A percentile compares a stretch with the other conserved stretches of the same genome.
These are phyloP conservation scores for Ivindomyrus marchei DNA, from an alignment of 2,113 vertebrate genomes.

Conservation along the genomic window DNA sequence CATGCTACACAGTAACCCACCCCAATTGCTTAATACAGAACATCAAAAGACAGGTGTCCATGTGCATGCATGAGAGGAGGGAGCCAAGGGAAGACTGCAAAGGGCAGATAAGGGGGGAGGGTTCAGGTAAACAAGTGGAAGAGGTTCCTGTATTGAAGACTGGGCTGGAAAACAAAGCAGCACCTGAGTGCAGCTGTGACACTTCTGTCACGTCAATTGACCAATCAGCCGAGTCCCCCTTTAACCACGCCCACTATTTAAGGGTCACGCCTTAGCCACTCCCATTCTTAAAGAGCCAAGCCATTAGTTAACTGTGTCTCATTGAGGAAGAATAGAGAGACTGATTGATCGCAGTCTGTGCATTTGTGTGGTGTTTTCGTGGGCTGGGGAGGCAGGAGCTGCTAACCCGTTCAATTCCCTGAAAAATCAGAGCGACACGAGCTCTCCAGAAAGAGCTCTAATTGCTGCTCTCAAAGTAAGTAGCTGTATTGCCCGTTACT, in stretches of 20 bases:
- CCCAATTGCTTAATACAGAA: background rate
- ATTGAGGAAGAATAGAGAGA: slow-evolving; percentile 37
- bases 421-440: slow-evolving; percentile 27
- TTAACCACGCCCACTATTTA: slow-evolving; percentile 10
- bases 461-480: slow-evolving; percentile 37
- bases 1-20: background rate
- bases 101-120: background rate
- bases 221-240: slow-evolving; percentile 28
- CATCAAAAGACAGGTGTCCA: background rate
- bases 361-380: background rate
- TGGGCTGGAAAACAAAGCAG: slow-evolving; percentile 21
- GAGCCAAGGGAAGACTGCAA: background rate
- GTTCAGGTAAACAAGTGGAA: background rate
- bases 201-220: slow-evolving; percentile 27
- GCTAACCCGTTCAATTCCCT: slow-evolving; percentile 40
- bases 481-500: slow-evolving; percentile 43
- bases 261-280: slow-evolving; percentile 8
- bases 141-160: background rate
- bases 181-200: slow-evolving; percentile 22
- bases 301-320: slow-evolving; percentile 44
- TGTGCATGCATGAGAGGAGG: background rate
- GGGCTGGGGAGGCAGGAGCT: background rate
- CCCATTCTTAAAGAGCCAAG: slow-evolving; percentile 20
- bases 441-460: slow-evolving; percentile 29
- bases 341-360: slow-evolving; percentile 33